Evolutionary conservation across 2,113 vertebrate genomes (phyloP).

Genomic region (Cacatua alba): DNA sequence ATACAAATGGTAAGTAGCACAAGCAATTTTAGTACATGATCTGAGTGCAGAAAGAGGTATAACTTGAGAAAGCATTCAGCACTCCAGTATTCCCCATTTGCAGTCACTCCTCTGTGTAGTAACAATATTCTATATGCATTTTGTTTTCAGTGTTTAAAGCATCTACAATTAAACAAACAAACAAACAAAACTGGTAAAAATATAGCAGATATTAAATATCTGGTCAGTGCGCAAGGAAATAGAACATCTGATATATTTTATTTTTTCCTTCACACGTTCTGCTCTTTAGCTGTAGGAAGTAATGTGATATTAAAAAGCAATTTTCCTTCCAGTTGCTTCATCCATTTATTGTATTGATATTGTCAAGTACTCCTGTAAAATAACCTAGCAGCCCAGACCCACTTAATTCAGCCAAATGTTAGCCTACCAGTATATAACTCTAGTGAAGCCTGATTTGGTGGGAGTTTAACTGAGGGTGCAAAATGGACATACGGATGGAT

Average conservation of each 20-base stretch:
- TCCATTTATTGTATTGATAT: constrained; percentile 8
- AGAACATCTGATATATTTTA: neutral
- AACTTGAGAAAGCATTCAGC: neutral
- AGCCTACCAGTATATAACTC: neutral
- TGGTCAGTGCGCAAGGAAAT: neutral
- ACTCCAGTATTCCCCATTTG: neutral
- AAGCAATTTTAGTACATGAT: neutral
- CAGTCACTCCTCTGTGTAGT: neutral
- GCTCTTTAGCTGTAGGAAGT: neutral
- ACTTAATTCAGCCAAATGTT: neutral
- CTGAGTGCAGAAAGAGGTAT: neutral
- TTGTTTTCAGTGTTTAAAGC: neutral
- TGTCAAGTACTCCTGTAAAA: constrained; percentile 33
- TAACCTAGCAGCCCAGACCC: neutral
- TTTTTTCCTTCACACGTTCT: constrained; percentile 10
- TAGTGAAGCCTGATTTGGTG: neutral
- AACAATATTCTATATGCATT: neutral
- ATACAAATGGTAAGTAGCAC: neutral
- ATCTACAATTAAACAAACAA: neutral
- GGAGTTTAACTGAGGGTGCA: constrained; percentile 35
- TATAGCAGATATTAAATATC: neutral
- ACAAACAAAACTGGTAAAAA: neutral
- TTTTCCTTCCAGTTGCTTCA: constrained; percentile 24
- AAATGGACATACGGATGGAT: constrained; percentile 12
- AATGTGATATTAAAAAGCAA: neutral